phyloP scores from a whole-genome alignment of 2,113 vertebrate species.

The Egretta garzetta region DNA sequence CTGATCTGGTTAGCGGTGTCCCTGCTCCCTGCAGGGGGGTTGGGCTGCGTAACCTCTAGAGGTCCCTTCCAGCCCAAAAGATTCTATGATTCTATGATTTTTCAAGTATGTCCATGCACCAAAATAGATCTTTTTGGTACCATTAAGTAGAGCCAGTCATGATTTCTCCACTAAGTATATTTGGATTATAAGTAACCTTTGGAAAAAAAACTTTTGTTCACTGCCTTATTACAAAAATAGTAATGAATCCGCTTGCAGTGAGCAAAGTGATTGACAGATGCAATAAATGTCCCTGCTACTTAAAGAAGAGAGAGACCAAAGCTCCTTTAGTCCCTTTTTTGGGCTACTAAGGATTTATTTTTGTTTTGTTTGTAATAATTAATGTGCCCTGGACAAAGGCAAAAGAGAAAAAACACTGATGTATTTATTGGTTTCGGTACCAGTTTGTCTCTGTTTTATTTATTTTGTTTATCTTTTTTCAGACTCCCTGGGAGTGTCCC shows the following conservation, averaged over 20 bases:
- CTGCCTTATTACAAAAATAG: neutral
- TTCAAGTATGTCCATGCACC: neutral
- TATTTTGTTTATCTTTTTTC: too few species aligned
- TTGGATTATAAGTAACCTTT: neutral
- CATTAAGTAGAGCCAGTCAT: neutral
- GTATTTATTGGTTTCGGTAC: neutral
- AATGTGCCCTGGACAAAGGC: neutral
- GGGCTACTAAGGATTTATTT: neutral
- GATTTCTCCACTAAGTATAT: neutral
- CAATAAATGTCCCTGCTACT: neutral
- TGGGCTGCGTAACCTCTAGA: too few species aligned
- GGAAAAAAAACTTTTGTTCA: neutral
- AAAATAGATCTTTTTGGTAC: neutral
- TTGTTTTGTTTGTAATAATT: neutral
- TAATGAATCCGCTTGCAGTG: neutral
- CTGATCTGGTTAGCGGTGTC: too few species aligned
- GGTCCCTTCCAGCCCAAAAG: too few species aligned
- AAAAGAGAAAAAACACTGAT: neutral
- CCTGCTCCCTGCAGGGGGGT: too few species aligned
- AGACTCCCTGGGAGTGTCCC: neutral
- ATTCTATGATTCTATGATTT: too few species aligned
- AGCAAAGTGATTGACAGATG: neutral
- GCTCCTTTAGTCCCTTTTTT: neutral
- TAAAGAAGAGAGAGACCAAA: neutral
- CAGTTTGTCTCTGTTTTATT: neutral